phyloP scores from a whole-genome alignment of 2,797 vertebrate species.

The Danio aesculapii region DNA sequence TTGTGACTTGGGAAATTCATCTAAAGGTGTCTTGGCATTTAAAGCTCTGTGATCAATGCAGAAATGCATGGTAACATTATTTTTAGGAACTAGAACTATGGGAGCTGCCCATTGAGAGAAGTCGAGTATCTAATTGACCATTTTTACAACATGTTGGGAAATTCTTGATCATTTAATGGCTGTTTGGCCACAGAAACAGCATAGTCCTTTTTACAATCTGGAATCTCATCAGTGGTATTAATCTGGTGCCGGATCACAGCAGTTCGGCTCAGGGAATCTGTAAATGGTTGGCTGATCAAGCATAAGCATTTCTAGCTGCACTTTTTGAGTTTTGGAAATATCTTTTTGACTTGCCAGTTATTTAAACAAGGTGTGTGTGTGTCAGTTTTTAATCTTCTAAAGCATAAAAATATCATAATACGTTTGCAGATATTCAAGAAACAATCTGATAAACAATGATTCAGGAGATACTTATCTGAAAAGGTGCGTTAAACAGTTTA shows the following conservation, averaged over 20 bases:
- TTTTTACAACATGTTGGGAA: too few relatives aligned
- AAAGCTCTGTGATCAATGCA: neutral
- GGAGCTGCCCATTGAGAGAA: neutral
- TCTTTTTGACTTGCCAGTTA: neutral
- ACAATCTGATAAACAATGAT: too few relatives aligned
- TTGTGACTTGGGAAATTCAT: neutral
- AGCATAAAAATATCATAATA: neutral
- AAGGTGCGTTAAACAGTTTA: too few relatives aligned
- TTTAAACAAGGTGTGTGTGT: neutral
- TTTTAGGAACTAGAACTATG: neutral
- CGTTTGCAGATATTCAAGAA: neutral
- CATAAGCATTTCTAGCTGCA: neutral
- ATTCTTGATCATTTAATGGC: neutral
- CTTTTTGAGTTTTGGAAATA: neutral
- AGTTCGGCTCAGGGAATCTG: neutral
- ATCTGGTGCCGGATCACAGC: neutral
- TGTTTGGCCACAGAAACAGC: neutral
- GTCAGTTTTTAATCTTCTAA: neutral
- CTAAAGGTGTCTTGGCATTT: neutral
- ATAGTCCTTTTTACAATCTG: neutral
- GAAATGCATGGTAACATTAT: neutral
- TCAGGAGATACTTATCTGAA: too few relatives aligned
- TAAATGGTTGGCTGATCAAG: neutral
- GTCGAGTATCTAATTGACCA: too few relatives aligned
- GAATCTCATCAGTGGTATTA: neutral